Conservation (phyloP, 1,140 invertebrate genomes). For the Plodia interpunctella region DNA sequence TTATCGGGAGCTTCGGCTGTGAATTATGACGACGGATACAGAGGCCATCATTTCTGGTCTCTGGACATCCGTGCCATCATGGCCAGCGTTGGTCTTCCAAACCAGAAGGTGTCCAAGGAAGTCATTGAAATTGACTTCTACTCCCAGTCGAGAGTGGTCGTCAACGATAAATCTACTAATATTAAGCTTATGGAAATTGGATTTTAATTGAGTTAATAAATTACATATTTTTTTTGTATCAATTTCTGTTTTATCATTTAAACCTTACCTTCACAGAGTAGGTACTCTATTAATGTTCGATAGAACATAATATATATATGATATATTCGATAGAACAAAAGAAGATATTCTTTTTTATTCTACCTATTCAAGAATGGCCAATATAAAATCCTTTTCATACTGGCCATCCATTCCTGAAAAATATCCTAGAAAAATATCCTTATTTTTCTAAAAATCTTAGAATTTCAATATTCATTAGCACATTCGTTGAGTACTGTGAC, state of each 20-base stretch:
- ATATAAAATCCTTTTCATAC: no score
- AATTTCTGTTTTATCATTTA: background rate
- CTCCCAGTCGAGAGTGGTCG: slow-evolving; percentile 26
- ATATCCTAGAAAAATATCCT: no score
- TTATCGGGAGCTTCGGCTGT: slow-evolving; percentile 32
- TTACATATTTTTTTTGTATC: background rate
- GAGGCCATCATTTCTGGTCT: slow-evolving; percentile 41
- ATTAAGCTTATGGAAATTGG: background rate
- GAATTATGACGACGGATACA: slow-evolving; percentile 31
- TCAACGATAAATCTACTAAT: slow-evolving; percentile 19
- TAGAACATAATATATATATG: no score
- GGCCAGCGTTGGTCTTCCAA: slow-evolving; percentile 19
- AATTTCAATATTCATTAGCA: no score
- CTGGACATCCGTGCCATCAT: slow-evolving; percentile 31
- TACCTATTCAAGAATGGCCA: no score
- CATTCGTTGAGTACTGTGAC: no score
- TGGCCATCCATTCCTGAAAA: no score
- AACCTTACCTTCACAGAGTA: no score
- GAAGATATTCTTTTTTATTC: no score
- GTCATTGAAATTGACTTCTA: slow-evolving; percentile 34
- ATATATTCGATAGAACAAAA: no score
- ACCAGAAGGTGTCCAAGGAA: slow-evolving; percentile 22
- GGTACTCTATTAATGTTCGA: no score
- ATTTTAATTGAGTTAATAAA: slow-evolving; percentile 2
- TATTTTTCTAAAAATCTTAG: no score